These are phyloP conservation scores for Corythornis cristatus DNA, from an alignment of 2,113 vertebrate genomes.

Conservation along the genomic window DNA sequence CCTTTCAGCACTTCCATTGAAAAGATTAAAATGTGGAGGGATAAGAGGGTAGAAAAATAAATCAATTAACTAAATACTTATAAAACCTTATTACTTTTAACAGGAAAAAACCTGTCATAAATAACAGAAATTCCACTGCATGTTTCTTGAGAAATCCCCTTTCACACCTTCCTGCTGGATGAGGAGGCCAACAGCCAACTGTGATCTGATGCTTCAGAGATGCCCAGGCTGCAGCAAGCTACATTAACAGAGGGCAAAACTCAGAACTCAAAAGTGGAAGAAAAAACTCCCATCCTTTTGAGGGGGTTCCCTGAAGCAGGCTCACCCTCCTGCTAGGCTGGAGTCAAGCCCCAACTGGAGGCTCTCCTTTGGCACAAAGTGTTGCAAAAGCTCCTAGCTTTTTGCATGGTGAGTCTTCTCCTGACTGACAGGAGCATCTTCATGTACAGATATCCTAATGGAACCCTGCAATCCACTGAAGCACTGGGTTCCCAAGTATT, in stretches of 20 bases:
- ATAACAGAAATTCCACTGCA: not conserved
- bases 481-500: rapidly evolving
- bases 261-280: not conserved
- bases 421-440: rapidly evolving
- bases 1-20: not conserved
- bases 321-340: not conserved
- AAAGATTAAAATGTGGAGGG: not conserved
- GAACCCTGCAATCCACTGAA: not conserved
- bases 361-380: not conserved
- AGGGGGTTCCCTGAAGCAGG: not conserved
- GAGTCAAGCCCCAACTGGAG: not conserved
- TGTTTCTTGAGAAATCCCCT: not conserved
- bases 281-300: not conserved
- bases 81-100: not conserved
- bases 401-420: not conserved
- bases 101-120: not conserved
- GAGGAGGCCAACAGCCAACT: not conserved
- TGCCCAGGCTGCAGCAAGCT: not conserved
- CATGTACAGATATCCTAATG: not conserved
- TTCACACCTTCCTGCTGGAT: not conserved
- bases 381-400: not conserved
- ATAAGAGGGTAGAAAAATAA: not conserved
- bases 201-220: not conserved
- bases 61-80: constrained; percentile 1
- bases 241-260: not conserved